phyloP scores from a whole-genome alignment of 1,140 invertebrate species.

The Drosophila yakuba region DNA sequence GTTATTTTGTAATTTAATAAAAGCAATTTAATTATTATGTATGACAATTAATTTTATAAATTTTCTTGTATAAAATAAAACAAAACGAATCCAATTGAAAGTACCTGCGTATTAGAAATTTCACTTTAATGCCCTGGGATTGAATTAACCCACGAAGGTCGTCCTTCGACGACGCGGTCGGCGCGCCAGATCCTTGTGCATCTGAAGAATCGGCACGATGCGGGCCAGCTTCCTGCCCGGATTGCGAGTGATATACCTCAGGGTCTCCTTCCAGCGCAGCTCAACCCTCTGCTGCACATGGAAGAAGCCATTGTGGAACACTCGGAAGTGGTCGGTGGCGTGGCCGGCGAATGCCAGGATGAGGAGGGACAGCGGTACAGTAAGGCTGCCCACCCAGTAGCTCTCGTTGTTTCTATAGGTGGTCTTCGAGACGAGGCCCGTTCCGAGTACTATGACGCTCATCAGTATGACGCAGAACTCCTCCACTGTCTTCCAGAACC shows the following conservation, averaged over 20 bases:
- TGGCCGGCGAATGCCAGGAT: slow-evolving; percentile 25
- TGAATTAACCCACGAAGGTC: not conserved
- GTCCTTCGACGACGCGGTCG: not conserved
- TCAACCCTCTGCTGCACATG: not conserved
- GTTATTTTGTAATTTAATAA: slow-evolving; percentile 79
- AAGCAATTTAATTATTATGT: slow-evolving; percentile 67
- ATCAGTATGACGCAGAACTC: not conserved
- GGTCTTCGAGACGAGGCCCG: not conserved
- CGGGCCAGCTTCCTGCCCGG: not conserved
- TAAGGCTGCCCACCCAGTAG: slow-evolving; percentile 21
- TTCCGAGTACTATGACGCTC: slow-evolving; percentile 1
- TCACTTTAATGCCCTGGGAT: slow-evolving; percentile 6
- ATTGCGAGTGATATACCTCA: not conserved
- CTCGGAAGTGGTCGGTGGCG: slow-evolving; percentile 31
- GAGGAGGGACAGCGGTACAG: slow-evolving; percentile 30
- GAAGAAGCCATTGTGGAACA: not conserved
- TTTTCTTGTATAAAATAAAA: slow-evolving; percentile 71
- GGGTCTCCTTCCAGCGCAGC: not conserved
- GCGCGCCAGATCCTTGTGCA: not conserved
- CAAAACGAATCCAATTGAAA: slow-evolving; percentile 56
- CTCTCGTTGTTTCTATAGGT: slow-evolving; percentile 6
- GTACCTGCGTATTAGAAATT: not conserved
- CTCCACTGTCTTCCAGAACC: slow-evolving; percentile 30
- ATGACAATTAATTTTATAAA: slow-evolving; percentile 65
- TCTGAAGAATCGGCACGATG: not conserved